Base-by-base conservation (phyloP, 2,797 vertebrate genomes). In the Huso huso region DNA sequence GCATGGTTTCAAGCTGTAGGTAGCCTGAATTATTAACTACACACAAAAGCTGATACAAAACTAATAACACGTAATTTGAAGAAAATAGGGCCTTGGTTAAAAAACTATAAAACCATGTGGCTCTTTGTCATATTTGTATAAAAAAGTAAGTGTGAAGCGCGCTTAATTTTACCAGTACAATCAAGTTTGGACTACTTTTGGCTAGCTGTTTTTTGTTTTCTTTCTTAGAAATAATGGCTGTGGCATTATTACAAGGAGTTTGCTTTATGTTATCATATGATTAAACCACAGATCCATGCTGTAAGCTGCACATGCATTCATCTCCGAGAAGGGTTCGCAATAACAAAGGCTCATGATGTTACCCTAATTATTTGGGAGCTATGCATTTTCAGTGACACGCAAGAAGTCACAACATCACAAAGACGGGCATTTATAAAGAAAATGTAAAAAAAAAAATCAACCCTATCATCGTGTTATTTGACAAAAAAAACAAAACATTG, bases 391-490 rank as follows among this genome's bases (percentile, higher is more conserved):
- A 73, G 65, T 68, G 18, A 68, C 52, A 69, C 4, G 66, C 74
- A 77, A 81, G 63, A 57, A 73, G 66, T 68, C 65, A 70, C 63
- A 48, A 74, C 74, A 76, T 73, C 74, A 81, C 77, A 84, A 84
- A 83, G 79, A 86, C 72, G 63, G 79, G 79, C 74, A 69, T 81
- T 82, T 18, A 85, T 18, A 18, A 18, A 18, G 18, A 18, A 18
- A 18, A 18, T 81, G 79, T 77, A 69, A 6, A 9, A 48, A 37
- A 71, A 70, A 69, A 64, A 66, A 78, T 86, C 82, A 85, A 81
- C 66, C 68, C 53, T 83, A 76, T 83, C 82, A 86, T 86, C 79
- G 72, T 86, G 78, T 87, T 87, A 84, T 83, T 84, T 80, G 79
- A 80, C 79, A 4, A 37, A 37, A 37, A 37, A 37, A 37, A 37